A percentile compares a stretch with the other conserved stretches of the same genome.
phyloP scores from a whole-genome alignment of 64 coral and sea anemone species.

The Hydrozoanthus tunicans region DNA sequence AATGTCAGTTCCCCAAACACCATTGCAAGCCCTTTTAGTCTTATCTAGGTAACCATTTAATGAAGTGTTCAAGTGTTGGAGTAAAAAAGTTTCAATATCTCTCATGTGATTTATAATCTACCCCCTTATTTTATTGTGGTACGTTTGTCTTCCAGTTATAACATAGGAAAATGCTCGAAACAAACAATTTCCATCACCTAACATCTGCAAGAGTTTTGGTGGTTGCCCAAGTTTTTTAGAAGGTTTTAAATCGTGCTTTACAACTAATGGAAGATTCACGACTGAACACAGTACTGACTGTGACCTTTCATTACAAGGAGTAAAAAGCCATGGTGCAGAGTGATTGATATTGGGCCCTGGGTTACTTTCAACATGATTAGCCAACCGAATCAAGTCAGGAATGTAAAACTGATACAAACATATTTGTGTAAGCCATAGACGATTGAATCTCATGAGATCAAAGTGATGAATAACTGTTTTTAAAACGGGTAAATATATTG shows the following conservation, averaged over 20 bases:
- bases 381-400: slow-evolving; percentile 51
- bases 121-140: slow-evolving; percentile 32
- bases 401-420: slow-evolving; percentile 58
- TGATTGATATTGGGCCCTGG: slow-evolving; percentile 31
- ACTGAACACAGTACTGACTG: slow-evolving; percentile 47
- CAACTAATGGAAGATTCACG: slow-evolving; percentile 48
- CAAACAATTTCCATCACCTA: slow-evolving; percentile 59
- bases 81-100: slow-evolving; percentile 34
- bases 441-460: slow-evolving; percentile 42
- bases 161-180: slow-evolving; percentile 58
- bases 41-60: slow-evolving; percentile 50
- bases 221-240: slow-evolving; percentile 55
- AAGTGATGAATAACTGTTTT: slow-evolving; percentile 50
- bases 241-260: slow-evolving; percentile 18
- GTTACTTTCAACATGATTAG: slow-evolving; percentile 61
- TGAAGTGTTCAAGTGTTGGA: slow-evolving; percentile 53
- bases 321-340: neutral
- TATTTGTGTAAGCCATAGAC: slow-evolving; percentile 49
- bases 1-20: slow-evolving; percentile 54
- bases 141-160: slow-evolving; percentile 60
- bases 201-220: slow-evolving; percentile 35
- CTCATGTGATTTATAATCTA: slow-evolving; percentile 61
- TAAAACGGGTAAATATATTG: slow-evolving; percentile 55
- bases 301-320: slow-evolving; percentile 44
- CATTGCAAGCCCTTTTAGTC: slow-evolving; percentile 30